phyloP scores from a whole-genome alignment of 2,888 invertebrate species.

The Gortyna flavago region DNA sequence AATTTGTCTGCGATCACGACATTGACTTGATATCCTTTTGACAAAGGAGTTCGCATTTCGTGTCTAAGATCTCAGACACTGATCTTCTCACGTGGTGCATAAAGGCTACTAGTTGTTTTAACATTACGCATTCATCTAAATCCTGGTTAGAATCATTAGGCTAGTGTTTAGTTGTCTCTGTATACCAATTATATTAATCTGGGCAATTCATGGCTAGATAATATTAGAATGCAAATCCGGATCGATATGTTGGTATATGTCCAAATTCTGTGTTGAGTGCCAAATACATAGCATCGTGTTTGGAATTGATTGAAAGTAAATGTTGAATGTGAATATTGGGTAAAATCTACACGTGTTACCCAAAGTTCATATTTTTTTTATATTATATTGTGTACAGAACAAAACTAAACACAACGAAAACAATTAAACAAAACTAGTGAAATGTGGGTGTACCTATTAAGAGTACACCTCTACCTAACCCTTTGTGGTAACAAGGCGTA shows the following conservation, averaged over 20 bases:
- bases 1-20: conserved; percentile 51
- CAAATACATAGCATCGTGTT: conserved; percentile 12
- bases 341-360: not conserved
- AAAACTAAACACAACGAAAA: not conserved
- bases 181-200: not conserved
- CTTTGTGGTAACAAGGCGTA: no score
- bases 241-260: conserved; percentile 10
- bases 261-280: conserved; percentile 28
- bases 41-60: conserved; percentile 50
- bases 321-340: not conserved
- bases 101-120: conserved; percentile 38
- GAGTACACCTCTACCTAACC: not conserved
- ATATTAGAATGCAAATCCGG: conserved; percentile 26
- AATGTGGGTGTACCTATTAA: not conserved
- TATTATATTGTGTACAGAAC: not conserved
- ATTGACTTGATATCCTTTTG: conserved; percentile 45
- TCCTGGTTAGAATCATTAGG: not conserved
- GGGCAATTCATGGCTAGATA: not conserved
- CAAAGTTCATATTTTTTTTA: not conserved
- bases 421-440: not conserved
- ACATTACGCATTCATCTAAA: conserved; percentile 12
- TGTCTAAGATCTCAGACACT: conserved; percentile 47
- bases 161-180: not conserved
- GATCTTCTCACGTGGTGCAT: conserved; percentile 41
- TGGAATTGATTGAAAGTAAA: conserved; percentile 16